Base-by-base conservation (phyloP, 2,888 invertebrate genomes). In the Leptopilina myrica region DNA sequence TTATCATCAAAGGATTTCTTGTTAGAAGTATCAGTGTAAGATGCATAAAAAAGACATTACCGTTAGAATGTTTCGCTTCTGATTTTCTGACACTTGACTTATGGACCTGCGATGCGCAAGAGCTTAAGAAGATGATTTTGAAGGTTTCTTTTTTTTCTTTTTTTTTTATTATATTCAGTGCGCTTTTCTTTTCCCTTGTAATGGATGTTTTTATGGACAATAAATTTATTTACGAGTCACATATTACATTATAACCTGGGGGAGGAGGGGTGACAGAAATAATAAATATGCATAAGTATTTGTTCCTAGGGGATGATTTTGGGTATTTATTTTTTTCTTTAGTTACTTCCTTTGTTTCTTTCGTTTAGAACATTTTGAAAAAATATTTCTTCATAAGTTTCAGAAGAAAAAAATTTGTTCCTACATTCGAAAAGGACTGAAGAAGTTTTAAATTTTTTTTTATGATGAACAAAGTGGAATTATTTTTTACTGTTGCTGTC, bases 141-240 rank as follows among this genome's bases (percentile, higher is more conserved):
- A 62, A 20, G 20, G 20, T 15, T 15, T 62, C 1, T 20, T 20
- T 20, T 20, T 20, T 20, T 62, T 62, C 20, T 20, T 20, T 20
- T 20, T 20, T 20, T 20, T 62, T 62, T 62, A 62, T 62, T 20
- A 62, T 62, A 62, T 62, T 62, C 20, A 20, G 62, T 62, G 20
- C 66, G 79, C 79, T 81, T 78, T 76, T 46, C 64, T 76, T 69
- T 76, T 46, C 77, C 77, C 73, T 79, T 77, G 64, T 56, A 64
- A 64, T 76, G 77, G 79, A 78, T 78, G 76, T 81, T 83, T 76
- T 77, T 76, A 56, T 62, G 53, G 14, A 65, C 20, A 15, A 33
- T 62, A 62, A 62, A 5, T 62, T 62, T 62, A 62, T 62, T 62
- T 62, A 62, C 9, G 62, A 15, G 6, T 62, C 62, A 62, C 8